A percentile compares a stretch with the other conserved stretches of the same genome.
Conservation (phyloP, 2,113 vertebrate genomes). For the Malurus alboscapulatus region DNA sequence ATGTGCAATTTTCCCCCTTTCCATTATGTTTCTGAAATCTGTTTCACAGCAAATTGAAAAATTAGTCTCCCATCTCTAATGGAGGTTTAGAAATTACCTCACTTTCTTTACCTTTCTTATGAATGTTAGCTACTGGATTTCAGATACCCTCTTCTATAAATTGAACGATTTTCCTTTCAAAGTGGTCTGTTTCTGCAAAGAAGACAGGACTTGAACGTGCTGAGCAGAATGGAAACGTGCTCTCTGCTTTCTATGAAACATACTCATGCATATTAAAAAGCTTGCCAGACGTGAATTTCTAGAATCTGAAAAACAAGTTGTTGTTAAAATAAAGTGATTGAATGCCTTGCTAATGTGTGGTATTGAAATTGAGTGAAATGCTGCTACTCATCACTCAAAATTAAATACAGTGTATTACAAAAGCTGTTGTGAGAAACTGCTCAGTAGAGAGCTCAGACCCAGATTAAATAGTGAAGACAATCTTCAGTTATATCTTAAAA, state of each 20-base stretch:
- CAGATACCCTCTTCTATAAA: background rate
- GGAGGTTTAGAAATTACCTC: background rate
- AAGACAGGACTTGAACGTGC: background rate
- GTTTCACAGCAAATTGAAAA: conserved; percentile 18
- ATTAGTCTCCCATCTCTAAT: background rate
- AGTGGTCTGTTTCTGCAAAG: background rate
- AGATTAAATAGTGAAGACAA: background rate
- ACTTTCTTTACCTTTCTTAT: background rate
- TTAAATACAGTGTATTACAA: background rate
- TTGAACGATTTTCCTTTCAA: background rate
- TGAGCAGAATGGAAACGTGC: background rate
- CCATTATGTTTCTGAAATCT: background rate
- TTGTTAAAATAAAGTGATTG: background rate
- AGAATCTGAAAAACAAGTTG: background rate
- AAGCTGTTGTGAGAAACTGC: background rate
- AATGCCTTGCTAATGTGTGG: background rate
- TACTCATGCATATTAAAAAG: background rate
- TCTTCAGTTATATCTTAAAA: background rate
- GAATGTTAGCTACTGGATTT: background rate
- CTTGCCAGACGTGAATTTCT: background rate
- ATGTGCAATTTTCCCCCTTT: background rate
- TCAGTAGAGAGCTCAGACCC: background rate
- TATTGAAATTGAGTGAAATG: background rate
- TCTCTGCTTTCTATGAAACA: background rate
- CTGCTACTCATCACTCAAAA: background rate